Percentiles rank a stretch among this genome's conserved stretches.
These are phyloP conservation scores for Beroe forskalii DNA, from an alignment of 37 sponge, comb jelly and placozoan species.

Conservation along the genomic window DNA sequence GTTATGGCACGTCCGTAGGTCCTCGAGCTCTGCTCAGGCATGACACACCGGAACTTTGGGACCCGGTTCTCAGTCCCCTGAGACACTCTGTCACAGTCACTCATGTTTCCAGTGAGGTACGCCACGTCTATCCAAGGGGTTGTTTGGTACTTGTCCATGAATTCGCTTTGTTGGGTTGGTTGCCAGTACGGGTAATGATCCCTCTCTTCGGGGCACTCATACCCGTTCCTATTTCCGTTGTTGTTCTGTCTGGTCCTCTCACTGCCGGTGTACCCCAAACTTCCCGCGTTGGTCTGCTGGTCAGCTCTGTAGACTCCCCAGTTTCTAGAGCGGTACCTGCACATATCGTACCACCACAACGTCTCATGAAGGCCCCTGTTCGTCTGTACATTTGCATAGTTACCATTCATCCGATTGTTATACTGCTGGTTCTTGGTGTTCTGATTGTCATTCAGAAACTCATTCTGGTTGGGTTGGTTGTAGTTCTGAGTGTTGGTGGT, in stretches of 20 bases:
- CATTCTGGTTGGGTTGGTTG: conserved; percentile 43
- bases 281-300: conserved; percentile 71
- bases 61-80: conserved; percentile 3
- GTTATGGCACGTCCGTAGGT: conserved; percentile 37
- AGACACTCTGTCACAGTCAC: conserved; percentile 41
- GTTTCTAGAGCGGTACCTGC: conserved; percentile 65
- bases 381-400: conserved; percentile 61
- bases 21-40: background rate
- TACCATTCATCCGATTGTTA: conserved; percentile 55
- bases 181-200: conserved; percentile 99
- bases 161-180: conserved; percentile 74
- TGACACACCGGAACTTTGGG: conserved; percentile 16
- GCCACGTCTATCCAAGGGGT: conserved; percentile 59
- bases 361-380: conserved; percentile 89
- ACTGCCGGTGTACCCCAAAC: conserved; percentile 75
- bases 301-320: conserved; percentile 92
- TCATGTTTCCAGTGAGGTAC: conserved; percentile 46
- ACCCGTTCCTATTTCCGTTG: conserved; percentile 93
- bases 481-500: conserved; percentile 71
- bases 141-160: background rate
- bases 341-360: conserved; percentile 84
- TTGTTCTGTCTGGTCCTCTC: conserved; percentile 94
- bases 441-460: background rate
- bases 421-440: conserved; percentile 56
- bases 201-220: conserved; percentile 98